These are phyloP conservation scores for Limnephilus rhombicus DNA, from an alignment of 2,888 invertebrate species.

Conservation along the genomic window DNA sequence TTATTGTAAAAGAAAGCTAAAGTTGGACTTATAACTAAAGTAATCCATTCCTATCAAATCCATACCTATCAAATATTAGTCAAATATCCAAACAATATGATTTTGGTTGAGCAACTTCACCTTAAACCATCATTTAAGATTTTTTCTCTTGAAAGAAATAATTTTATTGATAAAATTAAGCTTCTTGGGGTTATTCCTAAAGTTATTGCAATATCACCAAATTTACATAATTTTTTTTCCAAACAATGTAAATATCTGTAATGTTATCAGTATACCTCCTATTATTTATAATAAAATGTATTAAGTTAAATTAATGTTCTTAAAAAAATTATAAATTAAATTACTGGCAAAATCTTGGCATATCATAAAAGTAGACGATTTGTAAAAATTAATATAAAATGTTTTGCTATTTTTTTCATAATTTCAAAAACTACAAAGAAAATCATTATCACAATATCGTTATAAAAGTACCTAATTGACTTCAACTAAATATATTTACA, in stretches of 20 bases:
- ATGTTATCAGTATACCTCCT: background rate
- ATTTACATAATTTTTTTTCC: background rate
- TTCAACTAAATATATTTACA: slow-evolving; percentile 57
- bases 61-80: background rate
- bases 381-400: background rate
- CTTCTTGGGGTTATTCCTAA: background rate
- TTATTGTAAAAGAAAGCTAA: background rate
- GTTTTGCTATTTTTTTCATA: slow-evolving; percentile 39
- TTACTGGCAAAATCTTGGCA: slow-evolving; percentile 49
- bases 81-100: background rate
- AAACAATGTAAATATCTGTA: background rate
- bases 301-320: background rate
- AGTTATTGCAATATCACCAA: background rate
- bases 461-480: slow-evolving; percentile 64
- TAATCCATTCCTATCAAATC: background rate
- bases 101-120: slow-evolving; percentile 32
- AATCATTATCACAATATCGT: slow-evolving; percentile 60
- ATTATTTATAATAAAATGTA: background rate
- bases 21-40: background rate
- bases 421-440: slow-evolving; percentile 54
- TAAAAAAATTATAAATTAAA: slow-evolving; percentile 1
- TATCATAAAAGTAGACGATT: background rate
- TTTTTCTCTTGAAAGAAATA: background rate
- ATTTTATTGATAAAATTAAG: background rate
- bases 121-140: background rate